phyloP scores from a whole-genome alignment of 2,797 vertebrate species.

The Halcyon leucocephala region DNA sequence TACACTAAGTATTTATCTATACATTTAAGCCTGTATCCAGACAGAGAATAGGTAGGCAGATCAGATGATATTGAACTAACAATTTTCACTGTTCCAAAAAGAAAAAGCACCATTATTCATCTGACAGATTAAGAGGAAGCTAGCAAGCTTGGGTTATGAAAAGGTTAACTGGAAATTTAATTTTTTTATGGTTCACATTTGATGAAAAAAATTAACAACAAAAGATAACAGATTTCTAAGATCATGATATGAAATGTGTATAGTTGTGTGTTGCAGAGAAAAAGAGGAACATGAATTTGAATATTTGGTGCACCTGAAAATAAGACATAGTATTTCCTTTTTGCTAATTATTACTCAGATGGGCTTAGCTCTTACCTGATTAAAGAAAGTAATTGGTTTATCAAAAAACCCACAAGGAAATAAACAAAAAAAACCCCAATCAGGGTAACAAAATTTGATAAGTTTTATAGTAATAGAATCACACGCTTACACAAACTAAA shows the following conservation, averaged over 20 bases:
- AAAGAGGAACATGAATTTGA: not conserved
- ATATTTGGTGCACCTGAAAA: not conserved
- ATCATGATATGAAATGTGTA: not conserved
- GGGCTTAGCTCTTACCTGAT: not conserved
- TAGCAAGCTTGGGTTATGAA: not conserved
- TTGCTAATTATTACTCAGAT: not conserved
- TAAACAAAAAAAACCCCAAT: not conserved
- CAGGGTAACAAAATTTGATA: not conserved
- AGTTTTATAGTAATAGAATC: not conserved
- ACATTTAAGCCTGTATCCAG: constrained; percentile 25
- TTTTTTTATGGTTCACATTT: not conserved
- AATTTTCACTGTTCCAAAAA: not conserved
- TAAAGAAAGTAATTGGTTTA: not conserved
- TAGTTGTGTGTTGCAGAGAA: not conserved
- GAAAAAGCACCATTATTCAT: not conserved
- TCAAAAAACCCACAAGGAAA: not conserved
- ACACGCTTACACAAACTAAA: not conserved
- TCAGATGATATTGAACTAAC: not conserved
- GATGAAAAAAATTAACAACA: not conserved
- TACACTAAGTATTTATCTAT: constrained; percentile 38
- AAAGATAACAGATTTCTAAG: not conserved
- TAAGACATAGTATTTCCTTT: not conserved
- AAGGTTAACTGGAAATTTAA: not conserved
- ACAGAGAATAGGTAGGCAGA: constrained; percentile 22
- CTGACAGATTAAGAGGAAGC: not conserved